These are phyloP conservation scores for Malurus cyaneus DNA, from an alignment of 2,113 vertebrate species.

Conservation along the genomic window DNA sequence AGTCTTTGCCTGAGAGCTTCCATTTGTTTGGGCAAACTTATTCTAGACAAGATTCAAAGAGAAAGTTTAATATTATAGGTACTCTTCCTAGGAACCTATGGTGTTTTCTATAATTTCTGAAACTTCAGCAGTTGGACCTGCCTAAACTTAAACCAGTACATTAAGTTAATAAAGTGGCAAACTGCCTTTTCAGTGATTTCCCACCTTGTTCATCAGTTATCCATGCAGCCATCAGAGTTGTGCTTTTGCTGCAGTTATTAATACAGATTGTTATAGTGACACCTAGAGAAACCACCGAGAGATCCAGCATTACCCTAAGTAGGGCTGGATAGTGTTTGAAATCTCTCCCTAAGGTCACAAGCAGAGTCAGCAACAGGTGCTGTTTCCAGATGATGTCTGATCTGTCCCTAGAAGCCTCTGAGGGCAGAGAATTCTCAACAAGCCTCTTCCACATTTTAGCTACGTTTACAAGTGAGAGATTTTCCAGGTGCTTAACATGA, in stretches of 20 bases:
- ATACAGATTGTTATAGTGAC: constrained; percentile 15
- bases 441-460: background rate
- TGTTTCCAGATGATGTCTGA: background rate
- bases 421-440: background rate
- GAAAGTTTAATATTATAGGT: background rate
- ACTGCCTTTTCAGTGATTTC: background rate
- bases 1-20: background rate
- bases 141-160: background rate
- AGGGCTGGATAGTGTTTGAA: background rate
- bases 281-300: constrained; percentile 10
- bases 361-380: background rate
- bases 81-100: background rate
- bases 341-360: background rate
- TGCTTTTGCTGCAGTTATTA: background rate
- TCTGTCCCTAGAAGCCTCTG: background rate
- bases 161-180: background rate
- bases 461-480: background rate
- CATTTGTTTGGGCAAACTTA: background rate
- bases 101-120: background rate
- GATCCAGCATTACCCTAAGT: background rate
- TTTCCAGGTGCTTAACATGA: background rate
- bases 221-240: background rate
- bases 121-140: background rate
- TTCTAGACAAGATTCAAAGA: background rate
- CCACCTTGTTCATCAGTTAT: background rate